Conservation (phyloP, 2,888 invertebrate species). For the Hecatera dysodea region DNA sequence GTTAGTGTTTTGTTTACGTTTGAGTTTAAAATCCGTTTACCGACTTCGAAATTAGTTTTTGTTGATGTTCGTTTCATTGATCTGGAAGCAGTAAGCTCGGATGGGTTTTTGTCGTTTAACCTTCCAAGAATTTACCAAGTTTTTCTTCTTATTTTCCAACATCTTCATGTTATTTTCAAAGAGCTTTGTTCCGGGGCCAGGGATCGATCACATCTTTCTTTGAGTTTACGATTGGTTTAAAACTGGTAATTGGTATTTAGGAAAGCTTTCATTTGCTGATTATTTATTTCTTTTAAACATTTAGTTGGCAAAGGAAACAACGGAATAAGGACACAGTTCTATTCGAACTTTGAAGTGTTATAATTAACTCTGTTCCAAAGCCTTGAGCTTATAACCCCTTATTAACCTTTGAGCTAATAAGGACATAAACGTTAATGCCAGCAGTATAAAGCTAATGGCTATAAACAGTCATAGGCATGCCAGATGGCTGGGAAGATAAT, state of each 20-base stretch:
- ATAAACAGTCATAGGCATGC: constrained; percentile 18
- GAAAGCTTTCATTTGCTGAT: constrained; percentile 11
- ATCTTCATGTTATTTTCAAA: constrained; percentile 46
- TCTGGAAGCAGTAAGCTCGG: constrained; percentile 46
- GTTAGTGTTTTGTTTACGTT: constrained; percentile 57
- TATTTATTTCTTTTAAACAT: constrained; percentile 13
- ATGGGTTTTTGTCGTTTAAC: constrained; percentile 49
- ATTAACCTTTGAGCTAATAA: constrained; percentile 38
- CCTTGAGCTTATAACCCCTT: constrained; percentile 21
- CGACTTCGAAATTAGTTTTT: constrained; percentile 51
- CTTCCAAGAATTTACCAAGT: constrained; percentile 37
- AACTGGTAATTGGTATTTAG: constrained; percentile 40
- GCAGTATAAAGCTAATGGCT: constrained; percentile 29
- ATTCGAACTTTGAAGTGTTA: constrained; percentile 14
- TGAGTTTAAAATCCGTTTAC: constrained; percentile 47
- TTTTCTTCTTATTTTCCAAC: constrained; percentile 47
- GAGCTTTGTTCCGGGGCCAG: constrained; percentile 40
- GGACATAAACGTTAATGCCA: constrained; percentile 36
- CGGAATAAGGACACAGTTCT: neutral
- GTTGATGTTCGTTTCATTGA: constrained; percentile 52
- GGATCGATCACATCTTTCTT: constrained; percentile 31
- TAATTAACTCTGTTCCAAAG: constrained; percentile 11
- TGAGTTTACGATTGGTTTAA: constrained; percentile 48
- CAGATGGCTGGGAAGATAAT: constrained; percentile 24
- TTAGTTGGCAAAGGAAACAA: constrained; percentile 3